A percentile compares a stretch with the other conserved stretches of the same genome.
Evolutionary conservation across 1,140 invertebrate genomes (phyloP).

Genomic region (Metaphire vulgaris): DNA sequence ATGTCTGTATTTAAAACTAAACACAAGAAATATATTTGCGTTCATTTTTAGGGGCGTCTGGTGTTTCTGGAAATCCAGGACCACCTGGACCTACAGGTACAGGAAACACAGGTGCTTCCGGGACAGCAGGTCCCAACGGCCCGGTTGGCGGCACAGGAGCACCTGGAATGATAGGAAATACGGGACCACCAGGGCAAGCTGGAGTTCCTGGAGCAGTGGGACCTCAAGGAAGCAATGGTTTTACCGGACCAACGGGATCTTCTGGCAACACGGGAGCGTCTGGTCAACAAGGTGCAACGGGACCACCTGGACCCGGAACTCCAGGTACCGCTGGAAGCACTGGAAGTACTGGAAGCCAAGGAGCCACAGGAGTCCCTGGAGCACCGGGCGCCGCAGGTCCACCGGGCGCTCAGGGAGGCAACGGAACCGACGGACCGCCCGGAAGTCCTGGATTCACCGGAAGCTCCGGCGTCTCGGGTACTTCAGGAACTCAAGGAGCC

Average conservation of each 20-base stretch:
- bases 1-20: too few species aligned
- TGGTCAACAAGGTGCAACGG: background rate
- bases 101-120: background rate
- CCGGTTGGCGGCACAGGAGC: background rate
- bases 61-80: background rate
- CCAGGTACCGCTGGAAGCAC: background rate
- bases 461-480: background rate
- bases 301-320: background rate
- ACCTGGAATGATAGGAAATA: constrained; percentile 53
- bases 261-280: background rate
- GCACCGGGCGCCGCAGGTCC: too few species aligned
- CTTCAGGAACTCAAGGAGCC: background rate
- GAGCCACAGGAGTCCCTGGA: background rate
- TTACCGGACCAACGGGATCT: background rate
- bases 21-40: too few species aligned
- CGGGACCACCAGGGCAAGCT: constrained; percentile 61
- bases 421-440: background rate
- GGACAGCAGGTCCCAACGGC: constrained; percentile 4
- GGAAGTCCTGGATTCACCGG: constrained; percentile 32
- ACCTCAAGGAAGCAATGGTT: background rate
- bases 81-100: background rate
- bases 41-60: constrained; percentile 6
- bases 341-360: background rate
- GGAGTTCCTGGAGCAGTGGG: constrained; percentile 16
- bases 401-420: background rate